phyloP scores from a whole-genome alignment of 2,113 vertebrate genomes.

The Anguilla rostrata region DNA sequence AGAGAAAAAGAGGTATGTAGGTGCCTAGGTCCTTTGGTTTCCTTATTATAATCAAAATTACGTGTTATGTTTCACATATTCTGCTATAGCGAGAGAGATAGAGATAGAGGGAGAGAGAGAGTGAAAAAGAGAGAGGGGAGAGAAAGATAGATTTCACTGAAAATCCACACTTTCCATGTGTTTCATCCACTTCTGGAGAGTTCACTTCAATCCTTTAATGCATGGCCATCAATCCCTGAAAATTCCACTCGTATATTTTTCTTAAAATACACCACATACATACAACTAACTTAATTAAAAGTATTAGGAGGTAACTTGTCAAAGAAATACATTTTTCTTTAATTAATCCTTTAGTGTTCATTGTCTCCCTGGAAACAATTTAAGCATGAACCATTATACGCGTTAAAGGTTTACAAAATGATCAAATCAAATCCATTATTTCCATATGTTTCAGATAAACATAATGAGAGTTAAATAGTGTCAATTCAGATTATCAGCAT shows the following conservation, averaged over 20 bases:
- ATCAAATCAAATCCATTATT: neutral
- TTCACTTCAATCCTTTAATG: neutral
- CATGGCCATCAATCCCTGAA: neutral
- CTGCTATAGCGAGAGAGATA: neutral
- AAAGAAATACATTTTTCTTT: neutral
- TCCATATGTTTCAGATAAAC: neutral
- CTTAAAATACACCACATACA: too few relatives aligned
- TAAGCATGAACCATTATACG: neutral
- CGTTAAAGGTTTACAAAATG: neutral
- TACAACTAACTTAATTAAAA: neutral
- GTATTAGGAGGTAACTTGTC: neutral
- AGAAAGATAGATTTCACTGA: neutral
- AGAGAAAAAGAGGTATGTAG: neutral
- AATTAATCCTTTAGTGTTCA: neutral
- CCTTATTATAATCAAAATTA: too few relatives aligned
- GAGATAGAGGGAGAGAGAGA: neutral
- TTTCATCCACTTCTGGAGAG: neutral
- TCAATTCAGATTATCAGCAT: neutral
- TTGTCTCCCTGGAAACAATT: neutral
- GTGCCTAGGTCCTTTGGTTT: too few relatives aligned
- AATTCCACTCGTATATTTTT: neutral
- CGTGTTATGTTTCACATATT: neutral
- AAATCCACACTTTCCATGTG: neutral
- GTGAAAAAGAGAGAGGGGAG: neutral
- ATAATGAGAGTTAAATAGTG: neutral